Percentiles rank a stretch among this genome's conserved stretches.
Conservation (phyloP, 2,888 invertebrate species). For the Melanotus villosus region DNA sequence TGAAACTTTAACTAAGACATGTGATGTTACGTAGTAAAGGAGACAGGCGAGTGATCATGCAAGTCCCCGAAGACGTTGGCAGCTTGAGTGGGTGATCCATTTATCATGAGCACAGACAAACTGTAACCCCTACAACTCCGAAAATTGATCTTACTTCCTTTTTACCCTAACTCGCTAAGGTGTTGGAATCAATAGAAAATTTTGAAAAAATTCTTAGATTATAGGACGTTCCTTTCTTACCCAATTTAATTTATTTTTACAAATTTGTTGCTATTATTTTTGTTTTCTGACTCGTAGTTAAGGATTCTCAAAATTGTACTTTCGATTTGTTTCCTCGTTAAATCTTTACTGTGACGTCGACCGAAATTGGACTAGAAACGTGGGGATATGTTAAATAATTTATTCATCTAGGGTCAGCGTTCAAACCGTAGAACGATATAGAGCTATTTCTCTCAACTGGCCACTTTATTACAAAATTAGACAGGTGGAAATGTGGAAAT, state of each 20-base stretch:
- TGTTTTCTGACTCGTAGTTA: too few relatives aligned
- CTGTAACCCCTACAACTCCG: constrained; percentile 37
- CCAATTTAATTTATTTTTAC: too few relatives aligned
- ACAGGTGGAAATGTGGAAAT: neutral
- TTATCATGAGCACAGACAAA: constrained; percentile 44
- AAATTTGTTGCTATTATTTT: too few relatives aligned
- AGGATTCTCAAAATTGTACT: too few relatives aligned
- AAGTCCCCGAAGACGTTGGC: constrained; percentile 46
- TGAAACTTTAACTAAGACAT: constrained; percentile 31
- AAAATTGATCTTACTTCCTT: constrained; percentile 39
- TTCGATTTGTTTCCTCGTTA: constrained; percentile 23
- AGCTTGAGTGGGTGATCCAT: constrained; percentile 46
- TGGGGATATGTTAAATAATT: constrained; percentile 14
- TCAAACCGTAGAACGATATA: neutral
- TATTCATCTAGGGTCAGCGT: constrained; percentile 2
- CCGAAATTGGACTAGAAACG: constrained; percentile 30
- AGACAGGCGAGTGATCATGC: constrained; percentile 44
- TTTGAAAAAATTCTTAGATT: too few relatives aligned
- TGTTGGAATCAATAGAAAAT: constrained; percentile 16
- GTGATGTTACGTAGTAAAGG: constrained; percentile 37
- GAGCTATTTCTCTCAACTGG: neutral
- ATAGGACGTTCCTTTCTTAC: too few relatives aligned
- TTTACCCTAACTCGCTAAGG: constrained; percentile 9
- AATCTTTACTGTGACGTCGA: constrained; percentile 20
- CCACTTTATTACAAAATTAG: neutral